phyloP scores from a whole-genome alignment of 2,113 vertebrate species.

The Lophochroa leadbeateri region DNA sequence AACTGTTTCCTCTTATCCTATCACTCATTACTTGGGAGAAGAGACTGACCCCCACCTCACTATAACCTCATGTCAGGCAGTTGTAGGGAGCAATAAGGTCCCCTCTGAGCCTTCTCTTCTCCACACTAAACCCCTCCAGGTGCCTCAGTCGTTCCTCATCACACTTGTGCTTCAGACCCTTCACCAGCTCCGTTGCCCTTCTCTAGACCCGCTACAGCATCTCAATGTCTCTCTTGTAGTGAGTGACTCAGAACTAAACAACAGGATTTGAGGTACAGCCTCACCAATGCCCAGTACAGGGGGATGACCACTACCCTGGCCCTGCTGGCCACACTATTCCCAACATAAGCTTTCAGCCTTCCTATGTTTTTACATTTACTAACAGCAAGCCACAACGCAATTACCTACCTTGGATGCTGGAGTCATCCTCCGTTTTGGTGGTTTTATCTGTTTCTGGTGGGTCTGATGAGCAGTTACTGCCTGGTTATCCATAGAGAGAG shows the following conservation, averaged over 20 bases:
- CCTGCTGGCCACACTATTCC: background rate
- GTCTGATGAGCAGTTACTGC: conserved; percentile 71
- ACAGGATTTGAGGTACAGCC: no score
- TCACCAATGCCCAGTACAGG: no score
- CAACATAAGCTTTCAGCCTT: background rate
- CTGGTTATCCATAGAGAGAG: conserved; percentile 70
- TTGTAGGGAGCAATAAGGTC: background rate
- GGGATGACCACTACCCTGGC: background rate
- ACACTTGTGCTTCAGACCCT: background rate
- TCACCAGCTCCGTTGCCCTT: accelerated
- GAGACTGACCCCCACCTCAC: accelerated
- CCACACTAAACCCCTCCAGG: accelerated
- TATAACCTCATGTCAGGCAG: background rate
- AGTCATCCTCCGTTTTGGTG: conserved; percentile 84
- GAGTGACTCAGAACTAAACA: background rate
- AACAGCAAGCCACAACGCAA: no score
- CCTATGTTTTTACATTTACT: accelerated
- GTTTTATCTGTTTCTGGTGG: conserved; percentile 87
- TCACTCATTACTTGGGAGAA: background rate
- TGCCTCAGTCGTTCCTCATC: background rate
- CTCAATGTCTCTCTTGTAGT: background rate
- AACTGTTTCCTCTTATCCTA: background rate
- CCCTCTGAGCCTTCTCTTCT: background rate
- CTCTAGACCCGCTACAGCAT: accelerated
- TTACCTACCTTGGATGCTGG: conserved; percentile 84